A percentile compares a stretch with the other conserved stretches of the same genome.
phyloP scores from a whole-genome alignment of 2,797 vertebrate genomes.

The Notamacropus eugenii region DNA sequence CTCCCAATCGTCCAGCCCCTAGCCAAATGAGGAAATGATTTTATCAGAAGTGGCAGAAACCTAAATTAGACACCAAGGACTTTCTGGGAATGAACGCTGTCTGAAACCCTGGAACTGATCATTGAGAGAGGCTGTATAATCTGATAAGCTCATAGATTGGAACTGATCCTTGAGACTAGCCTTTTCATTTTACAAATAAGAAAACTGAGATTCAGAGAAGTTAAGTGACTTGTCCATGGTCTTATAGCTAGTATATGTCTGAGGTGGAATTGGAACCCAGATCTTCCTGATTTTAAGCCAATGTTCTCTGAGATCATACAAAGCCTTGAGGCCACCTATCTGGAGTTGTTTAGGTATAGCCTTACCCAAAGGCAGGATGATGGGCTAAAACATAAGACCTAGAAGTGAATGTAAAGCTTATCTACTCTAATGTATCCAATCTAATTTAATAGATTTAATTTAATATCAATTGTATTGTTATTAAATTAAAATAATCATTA shows the following conservation, averaged over 20 bases:
- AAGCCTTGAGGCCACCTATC: neutral
- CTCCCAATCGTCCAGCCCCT: neutral
- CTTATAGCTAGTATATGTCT: neutral
- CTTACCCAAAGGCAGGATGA: neutral
- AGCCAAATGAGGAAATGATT: conserved; percentile 44
- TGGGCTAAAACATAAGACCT: neutral
- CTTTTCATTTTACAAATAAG: neutral
- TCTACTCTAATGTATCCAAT: neutral
- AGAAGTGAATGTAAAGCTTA: neutral
- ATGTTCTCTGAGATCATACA: neutral
- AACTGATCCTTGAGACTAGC: neutral
- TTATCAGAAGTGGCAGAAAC: conserved; percentile 28
- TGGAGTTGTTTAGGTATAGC: neutral
- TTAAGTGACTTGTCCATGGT: neutral
- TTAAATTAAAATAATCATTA: neutral
- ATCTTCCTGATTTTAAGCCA: neutral
- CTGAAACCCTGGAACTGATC: conserved; percentile 8
- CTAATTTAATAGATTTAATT: neutral
- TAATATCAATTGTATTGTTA: neutral
- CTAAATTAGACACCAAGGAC: conserved; percentile 33
- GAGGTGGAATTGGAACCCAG: neutral
- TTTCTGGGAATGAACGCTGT: conserved; percentile 47
- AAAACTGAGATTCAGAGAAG: neutral
- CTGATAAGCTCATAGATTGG: neutral
- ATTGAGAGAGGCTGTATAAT: conserved; percentile 10